Percentiles rank a stretch among this genome's conserved stretches.
Conservation (phyloP, 2,113 vertebrate genomes). For the Sylvilagus bachmani region DNA sequence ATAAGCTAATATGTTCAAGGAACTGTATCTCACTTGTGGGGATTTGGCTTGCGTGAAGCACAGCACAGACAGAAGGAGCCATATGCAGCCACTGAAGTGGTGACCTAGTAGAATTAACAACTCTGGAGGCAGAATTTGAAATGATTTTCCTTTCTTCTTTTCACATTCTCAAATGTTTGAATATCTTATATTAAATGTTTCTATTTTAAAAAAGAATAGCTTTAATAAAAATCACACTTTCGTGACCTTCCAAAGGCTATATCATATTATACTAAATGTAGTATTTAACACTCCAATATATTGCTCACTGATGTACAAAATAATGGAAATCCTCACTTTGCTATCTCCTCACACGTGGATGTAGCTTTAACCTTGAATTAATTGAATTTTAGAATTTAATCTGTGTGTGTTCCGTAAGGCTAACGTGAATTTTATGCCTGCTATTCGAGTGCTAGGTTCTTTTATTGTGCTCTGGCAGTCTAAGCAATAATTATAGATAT, state of each 20-base stretch:
- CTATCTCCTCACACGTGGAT: constrained; percentile 26
- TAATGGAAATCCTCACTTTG: constrained; percentile 38
- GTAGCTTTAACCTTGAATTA: constrained; percentile 72
- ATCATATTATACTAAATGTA: background rate
- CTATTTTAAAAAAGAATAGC: constrained; percentile 16
- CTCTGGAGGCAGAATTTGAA: background rate
- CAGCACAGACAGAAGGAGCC: background rate
- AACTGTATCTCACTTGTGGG: rapidly evolving
- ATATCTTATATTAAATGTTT: background rate
- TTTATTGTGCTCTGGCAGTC: constrained; percentile 49
- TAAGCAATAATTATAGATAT: constrained; percentile 56
- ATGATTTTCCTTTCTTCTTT: background rate
- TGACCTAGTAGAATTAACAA: background rate
- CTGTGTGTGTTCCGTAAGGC: constrained; percentile 62
- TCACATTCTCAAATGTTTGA: background rate
- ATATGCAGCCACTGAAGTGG: background rate
- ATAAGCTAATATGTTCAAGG: rapidly evolving
- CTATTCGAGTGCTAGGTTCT: background rate
- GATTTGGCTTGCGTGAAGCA: background rate
- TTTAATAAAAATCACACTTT: background rate
- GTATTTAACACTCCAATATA: constrained; percentile 1
- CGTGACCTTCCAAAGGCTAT: background rate
- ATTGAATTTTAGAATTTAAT: constrained; percentile 75
- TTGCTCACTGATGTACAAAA: constrained; percentile 16
- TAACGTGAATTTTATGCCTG: constrained; percentile 62